Conservation (phyloP, 2,888 invertebrate genomes). For the Hipparchia sbordonii region DNA sequence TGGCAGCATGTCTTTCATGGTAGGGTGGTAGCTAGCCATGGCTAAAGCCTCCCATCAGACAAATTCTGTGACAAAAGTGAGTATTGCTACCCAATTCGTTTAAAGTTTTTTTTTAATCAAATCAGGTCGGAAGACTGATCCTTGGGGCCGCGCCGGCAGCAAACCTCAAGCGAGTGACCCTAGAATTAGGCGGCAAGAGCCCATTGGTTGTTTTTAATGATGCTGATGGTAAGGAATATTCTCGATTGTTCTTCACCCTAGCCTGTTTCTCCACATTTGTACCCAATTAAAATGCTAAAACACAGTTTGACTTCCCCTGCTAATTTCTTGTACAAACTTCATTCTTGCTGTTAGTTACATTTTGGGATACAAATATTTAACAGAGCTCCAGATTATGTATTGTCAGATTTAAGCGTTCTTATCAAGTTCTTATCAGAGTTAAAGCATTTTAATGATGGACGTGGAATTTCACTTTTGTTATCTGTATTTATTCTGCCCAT, state of each 20-base stretch:
- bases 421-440: not conserved
- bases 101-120: not conserved
- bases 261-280: not conserved
- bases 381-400: not conserved
- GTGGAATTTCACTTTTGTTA: not conserved
- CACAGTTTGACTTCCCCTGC: too few species aligned
- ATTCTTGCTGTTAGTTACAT: too few species aligned
- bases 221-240: conserved; percentile 84
- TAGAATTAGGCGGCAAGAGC: conserved; percentile 96
- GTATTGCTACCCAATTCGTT: too few species aligned
- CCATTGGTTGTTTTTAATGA: conserved; percentile 93
- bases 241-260: not conserved
- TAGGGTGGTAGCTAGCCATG: too few species aligned
- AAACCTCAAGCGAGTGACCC: conserved; percentile 91
- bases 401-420: too few species aligned
- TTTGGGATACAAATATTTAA: not conserved
- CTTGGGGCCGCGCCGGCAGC: conserved; percentile 87
- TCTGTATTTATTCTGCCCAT: not conserved
- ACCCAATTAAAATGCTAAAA: too few species aligned
- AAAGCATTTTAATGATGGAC: not conserved
- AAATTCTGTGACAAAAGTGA: too few species aligned
- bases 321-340: too few species aligned
- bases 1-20: too few species aligned
- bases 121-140: conserved; percentile 81
- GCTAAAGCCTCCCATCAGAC: too few species aligned